Percentiles rank a stretch among this genome's conserved stretches.
These are phyloP conservation scores for Arnoldichthys spilopterus DNA, from an alignment of 2,797 vertebrate genomes.

Conservation along the genomic window DNA sequence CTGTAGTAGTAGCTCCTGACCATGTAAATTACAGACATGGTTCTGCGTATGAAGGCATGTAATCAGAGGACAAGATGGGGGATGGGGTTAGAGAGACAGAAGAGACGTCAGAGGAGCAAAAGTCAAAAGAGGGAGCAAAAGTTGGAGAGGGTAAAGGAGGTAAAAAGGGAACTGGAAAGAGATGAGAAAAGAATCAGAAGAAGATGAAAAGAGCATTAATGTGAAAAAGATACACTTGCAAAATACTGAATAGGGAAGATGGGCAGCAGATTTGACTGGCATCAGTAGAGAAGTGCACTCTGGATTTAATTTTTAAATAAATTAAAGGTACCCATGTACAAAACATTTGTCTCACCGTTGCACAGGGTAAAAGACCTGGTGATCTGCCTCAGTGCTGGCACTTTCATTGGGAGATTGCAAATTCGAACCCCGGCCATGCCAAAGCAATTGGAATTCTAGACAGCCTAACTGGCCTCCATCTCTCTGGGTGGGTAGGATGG, in stretches of 20 bases:
- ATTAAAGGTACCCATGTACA: background rate
- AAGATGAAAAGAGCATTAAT: background rate
- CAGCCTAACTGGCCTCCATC: background rate
- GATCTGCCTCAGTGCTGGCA: too few species aligned
- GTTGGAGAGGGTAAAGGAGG: conserved; percentile 29
- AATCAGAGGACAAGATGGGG: conserved; percentile 73
- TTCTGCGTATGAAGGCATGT: conserved; percentile 75
- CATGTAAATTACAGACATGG: conserved; percentile 81
- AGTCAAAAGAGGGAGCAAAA: conserved; percentile 30
- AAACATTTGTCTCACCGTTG: too few species aligned
- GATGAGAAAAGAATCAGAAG: background rate
- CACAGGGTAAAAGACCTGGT: too few species aligned
- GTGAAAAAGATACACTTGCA: background rate
- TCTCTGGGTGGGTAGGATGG: background rate
- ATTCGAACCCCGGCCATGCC: too few species aligned
- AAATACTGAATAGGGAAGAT: background rate
- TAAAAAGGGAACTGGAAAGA: conserved; percentile 17
- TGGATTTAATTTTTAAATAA: background rate
- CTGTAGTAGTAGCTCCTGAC: conserved; percentile 80
- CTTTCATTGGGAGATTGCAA: too few species aligned
- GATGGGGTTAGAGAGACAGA: conserved; percentile 53
- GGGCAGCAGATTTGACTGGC: background rate
- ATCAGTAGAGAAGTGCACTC: background rate
- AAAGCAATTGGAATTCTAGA: too few species aligned
- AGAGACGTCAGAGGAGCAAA: conserved; percentile 50